Evolutionary conservation across 2,113 vertebrate species (phyloP).

Genomic region (Turdus rufiventris): DNA sequence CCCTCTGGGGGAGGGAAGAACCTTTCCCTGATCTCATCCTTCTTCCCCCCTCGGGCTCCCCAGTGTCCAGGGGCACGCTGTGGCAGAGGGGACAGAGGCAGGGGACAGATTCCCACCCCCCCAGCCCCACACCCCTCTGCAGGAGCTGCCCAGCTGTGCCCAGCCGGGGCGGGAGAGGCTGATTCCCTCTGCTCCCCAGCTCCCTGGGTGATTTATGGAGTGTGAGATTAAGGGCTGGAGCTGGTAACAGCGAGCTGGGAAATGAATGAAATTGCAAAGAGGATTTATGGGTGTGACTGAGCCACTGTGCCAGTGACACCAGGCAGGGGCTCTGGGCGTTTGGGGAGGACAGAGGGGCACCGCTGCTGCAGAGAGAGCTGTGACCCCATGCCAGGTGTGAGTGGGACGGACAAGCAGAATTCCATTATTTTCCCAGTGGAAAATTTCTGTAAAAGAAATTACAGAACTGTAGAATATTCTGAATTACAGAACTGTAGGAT

Average conservation of each 20-base stretch:
- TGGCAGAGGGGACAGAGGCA: not conserved
- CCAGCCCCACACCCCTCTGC: not conserved
- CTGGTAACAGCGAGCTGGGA: constrained; percentile 23
- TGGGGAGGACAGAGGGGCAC: not conserved
- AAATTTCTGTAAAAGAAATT: not conserved
- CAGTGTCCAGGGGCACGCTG: not conserved
- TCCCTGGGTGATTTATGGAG: constrained; percentile 44
- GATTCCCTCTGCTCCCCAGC: not conserved
- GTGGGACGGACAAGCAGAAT: not conserved
- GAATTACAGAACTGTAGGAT: not conserved
- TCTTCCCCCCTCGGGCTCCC: not conserved
- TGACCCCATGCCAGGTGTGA: too few species aligned
- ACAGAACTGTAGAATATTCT: not conserved
- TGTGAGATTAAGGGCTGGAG: constrained; percentile 41
- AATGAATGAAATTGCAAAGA: constrained; percentile 47
- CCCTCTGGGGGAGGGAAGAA: not conserved
- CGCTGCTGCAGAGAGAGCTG: accelerated
- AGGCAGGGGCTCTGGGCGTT: not conserved
- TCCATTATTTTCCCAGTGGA: not conserved
- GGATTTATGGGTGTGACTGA: constrained; percentile 28
- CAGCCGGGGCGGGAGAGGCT: not conserved
- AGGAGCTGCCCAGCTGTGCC: not conserved
- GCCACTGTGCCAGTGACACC: not conserved
- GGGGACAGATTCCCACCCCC: not conserved
- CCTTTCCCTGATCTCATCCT: not conserved